Conservation (phyloP, 2,113 vertebrate species). For the Antennarius striatus region DNA sequence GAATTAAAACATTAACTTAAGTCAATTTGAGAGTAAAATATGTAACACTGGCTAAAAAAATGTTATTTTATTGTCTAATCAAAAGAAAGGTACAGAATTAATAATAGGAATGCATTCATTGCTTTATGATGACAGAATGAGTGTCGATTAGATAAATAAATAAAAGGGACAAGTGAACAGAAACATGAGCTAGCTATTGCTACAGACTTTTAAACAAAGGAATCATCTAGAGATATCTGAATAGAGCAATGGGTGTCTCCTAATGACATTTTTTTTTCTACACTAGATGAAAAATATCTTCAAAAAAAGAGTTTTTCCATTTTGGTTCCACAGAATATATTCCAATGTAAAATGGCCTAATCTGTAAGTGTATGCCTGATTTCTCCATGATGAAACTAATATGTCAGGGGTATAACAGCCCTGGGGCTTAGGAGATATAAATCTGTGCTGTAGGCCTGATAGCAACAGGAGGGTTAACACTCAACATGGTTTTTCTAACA, state of each 20-base stretch:
- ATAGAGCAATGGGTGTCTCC: slow-evolving; percentile 38
- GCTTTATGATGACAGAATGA: slow-evolving; percentile 9
- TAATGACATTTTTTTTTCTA: slow-evolving; percentile 45
- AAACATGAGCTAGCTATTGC: background rate
- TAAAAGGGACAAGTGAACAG: slow-evolving; percentile 3
- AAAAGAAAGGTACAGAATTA: background rate
- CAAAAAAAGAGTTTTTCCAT: background rate
- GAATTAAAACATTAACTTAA: background rate
- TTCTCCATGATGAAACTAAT: background rate
- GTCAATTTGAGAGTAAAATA: too few species aligned
- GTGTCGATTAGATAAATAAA: slow-evolving; percentile 8
- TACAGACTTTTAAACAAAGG: slow-evolving; percentile 43
- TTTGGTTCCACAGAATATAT: background rate
- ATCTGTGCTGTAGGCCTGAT: slow-evolving; percentile 47
- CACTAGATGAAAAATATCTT: slow-evolving; percentile 10
- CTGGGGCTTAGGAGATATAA: slow-evolving; percentile 13
- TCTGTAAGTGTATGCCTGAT: background rate
- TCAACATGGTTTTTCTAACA: slow-evolving; percentile 26
- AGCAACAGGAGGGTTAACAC: slow-evolving; percentile 34
- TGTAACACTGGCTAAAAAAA: too few species aligned
- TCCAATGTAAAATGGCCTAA: background rate
- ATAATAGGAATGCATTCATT: slow-evolving; percentile 22
- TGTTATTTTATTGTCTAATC: too few species aligned
- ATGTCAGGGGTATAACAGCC: slow-evolving; percentile 5
- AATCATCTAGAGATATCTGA: slow-evolving; percentile 38